Evolutionary conservation across 2,888 invertebrate species (phyloP).

Genomic region (Willowsia nigromaculata): DNA sequence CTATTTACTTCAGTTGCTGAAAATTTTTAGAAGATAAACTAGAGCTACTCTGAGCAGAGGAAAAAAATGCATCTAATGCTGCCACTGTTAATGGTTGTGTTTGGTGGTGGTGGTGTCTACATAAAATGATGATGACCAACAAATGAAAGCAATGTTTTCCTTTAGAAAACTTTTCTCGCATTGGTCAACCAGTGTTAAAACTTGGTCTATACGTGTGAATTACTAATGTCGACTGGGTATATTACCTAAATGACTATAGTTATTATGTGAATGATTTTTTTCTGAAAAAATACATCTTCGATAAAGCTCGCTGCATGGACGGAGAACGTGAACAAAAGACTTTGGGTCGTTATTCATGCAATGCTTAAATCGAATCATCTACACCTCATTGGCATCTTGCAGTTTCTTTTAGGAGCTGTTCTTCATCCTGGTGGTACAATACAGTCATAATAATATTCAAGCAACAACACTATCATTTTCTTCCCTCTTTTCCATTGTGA

Average conservation of each 20-base stretch:
- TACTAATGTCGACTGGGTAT: neutral
- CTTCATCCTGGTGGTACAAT: neutral
- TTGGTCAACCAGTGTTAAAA: neutral
- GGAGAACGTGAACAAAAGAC: neutral
- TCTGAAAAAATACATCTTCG: neutral
- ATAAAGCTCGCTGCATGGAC: neutral
- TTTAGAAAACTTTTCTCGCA: neutral
- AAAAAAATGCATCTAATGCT: neutral
- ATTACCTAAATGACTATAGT: neutral
- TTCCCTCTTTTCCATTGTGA: neutral
- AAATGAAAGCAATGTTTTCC: neutral
- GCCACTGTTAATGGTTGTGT: neutral
- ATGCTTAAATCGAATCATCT: neutral
- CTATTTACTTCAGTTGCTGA: constrained; percentile 21
- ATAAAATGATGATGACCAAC: neutral
- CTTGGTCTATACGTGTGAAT: constrained; percentile 18
- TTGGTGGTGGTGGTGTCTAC: neutral
- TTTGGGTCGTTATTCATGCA: neutral
- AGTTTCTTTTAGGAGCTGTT: neutral
- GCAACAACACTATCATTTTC: neutral
- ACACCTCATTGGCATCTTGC: neutral
- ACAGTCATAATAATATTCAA: neutral
- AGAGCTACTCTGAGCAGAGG: neutral
- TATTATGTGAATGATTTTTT: neutral
- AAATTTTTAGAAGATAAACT: neutral